phyloP scores from a whole-genome alignment of 2,113 vertebrate genomes.

The Alethe diademata region DNA sequence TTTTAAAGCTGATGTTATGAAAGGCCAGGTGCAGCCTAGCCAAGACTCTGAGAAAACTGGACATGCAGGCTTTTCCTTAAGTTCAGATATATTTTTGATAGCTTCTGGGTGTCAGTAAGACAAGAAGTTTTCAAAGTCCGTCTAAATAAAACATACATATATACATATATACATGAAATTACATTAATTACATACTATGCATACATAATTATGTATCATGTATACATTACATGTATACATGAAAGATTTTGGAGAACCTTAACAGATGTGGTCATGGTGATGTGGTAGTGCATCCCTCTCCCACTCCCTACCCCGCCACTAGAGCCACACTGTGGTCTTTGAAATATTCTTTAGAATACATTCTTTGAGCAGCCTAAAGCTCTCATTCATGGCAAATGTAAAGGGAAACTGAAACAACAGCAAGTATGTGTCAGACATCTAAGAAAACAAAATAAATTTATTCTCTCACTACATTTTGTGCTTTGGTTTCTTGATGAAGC shows the following conservation, averaged over 20 bases:
- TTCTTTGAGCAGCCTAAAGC: neutral
- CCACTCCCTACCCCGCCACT: accelerated
- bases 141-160: neutral
- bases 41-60: neutral
- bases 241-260: neutral
- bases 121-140: neutral
- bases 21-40: neutral
- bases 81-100: neutral
- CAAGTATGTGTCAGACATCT: neutral
- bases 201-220: too few species aligned
- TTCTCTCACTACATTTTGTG: neutral
- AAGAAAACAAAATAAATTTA: neutral
- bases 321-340: neutral
- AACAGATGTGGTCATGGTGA: neutral
- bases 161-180: neutral
- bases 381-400: accelerated
- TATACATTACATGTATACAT: too few species aligned
- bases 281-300: neutral
- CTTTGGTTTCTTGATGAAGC: neutral
- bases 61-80: neutral
- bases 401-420: neutral
- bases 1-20: neutral
- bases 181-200: too few species aligned
- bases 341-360: neutral
- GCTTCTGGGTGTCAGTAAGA: neutral